phyloP scores from a whole-genome alignment of 2,888 invertebrate genomes.

The Neocrepidodera transversa region DNA sequence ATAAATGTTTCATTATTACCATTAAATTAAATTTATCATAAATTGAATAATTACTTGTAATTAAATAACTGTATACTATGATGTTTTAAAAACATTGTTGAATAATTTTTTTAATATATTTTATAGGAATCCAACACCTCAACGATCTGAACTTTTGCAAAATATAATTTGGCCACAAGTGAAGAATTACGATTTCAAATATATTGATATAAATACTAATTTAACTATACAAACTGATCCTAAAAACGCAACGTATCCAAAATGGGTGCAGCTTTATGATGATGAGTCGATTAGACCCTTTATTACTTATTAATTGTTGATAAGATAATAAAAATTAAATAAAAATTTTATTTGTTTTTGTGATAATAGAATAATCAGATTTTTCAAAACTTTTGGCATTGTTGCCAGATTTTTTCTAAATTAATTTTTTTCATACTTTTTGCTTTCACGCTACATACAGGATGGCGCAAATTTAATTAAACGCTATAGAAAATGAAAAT shows the following conservation, averaged over 20 bases:
- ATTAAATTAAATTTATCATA: no score
- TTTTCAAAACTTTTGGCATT: no score
- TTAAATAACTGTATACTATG: no score
- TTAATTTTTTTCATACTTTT: no score
- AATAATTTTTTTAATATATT: not conserved
- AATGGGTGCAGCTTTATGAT: not conserved
- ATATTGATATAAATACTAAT: slow-evolving; percentile 39
- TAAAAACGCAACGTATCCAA: not conserved
- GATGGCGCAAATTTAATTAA: no score
- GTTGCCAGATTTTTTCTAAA: no score
- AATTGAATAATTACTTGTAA: no score
- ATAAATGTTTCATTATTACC: no score
- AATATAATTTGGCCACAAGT: slow-evolving; percentile 44
- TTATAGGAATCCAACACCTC: slow-evolving; percentile 54
- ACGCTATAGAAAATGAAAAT: no score
- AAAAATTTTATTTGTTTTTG: not conserved
- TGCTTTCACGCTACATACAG: no score
- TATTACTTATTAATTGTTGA: not conserved
- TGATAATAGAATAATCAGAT: no score
- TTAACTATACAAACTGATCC: slow-evolving; percentile 32
- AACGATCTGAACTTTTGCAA: slow-evolving; percentile 36
- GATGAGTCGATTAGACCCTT: not conserved
- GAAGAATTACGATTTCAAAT: slow-evolving; percentile 26
- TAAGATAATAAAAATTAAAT: not conserved
- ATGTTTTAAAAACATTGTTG: no score